Evolutionary conservation across 2,797 vertebrate species (phyloP).

Genomic region (Sylvilagus floridanus): DNA sequence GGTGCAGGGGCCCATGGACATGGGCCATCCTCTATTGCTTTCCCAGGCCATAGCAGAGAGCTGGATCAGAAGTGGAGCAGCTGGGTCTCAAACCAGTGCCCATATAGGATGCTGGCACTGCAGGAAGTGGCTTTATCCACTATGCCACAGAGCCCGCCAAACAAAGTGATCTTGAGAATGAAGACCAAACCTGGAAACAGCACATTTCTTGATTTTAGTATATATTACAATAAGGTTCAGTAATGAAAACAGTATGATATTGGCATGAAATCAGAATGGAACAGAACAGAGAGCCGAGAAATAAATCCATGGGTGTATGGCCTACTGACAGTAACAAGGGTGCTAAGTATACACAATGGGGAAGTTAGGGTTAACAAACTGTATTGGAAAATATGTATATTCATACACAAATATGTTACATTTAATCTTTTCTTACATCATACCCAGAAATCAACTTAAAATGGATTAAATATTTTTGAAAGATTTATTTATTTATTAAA

Average conservation of each 20-base stretch:
- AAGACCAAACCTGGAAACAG: background rate
- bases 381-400: background rate
- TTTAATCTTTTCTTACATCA: background rate
- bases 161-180: background rate
- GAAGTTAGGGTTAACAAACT: background rate
- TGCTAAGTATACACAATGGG: background rate
- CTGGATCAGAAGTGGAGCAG: too few species aligned
- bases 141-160: too few species aligned
- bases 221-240: background rate
- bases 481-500: too few species aligned
- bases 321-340: background rate
- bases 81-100: too few species aligned
- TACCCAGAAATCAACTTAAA: background rate
- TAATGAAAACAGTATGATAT: background rate
- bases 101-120: too few species aligned
- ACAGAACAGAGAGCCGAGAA: background rate
- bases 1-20: too few species aligned
- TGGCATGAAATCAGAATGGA: background rate
- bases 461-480: background rate
- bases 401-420: background rate
- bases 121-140: too few species aligned
- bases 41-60: too few species aligned
- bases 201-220: background rate
- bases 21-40: too few species aligned
- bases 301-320: background rate